Percentiles rank a stretch among this genome's conserved stretches.
These are phyloP conservation scores for Phaethon lepturus DNA, from an alignment of 2,113 vertebrate genomes.

Conservation along the genomic window DNA sequence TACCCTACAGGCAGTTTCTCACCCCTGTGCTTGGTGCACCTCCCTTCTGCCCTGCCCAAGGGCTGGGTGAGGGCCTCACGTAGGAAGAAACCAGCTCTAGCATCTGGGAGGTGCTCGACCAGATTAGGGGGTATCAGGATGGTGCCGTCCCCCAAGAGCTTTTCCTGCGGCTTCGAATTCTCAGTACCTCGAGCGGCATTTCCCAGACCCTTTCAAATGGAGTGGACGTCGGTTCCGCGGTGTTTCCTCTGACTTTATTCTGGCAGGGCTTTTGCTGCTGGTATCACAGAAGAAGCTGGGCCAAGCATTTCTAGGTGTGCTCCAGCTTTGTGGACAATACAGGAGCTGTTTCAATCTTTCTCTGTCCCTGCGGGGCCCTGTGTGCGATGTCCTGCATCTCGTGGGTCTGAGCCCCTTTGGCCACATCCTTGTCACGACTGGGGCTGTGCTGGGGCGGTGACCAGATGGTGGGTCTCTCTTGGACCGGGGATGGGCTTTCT, in stretches of 20 bases:
- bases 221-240: fast-evolving
- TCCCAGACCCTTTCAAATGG: background rate
- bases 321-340: background rate
- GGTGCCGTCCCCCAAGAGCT: background rate
- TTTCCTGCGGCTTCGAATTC: background rate
- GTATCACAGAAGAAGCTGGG: background rate
- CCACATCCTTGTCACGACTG: fast-evolving
- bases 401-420: background rate
- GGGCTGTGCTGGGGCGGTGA: background rate
- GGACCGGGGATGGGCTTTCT: background rate
- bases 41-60: background rate
- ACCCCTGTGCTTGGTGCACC: background rate
- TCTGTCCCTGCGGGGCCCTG: background rate
- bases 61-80: fast-evolving
- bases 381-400: background rate
- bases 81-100: background rate
- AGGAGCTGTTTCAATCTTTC: background rate
- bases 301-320: background rate
- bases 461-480: background rate
- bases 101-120: background rate
- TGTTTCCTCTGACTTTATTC: background rate
- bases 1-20: background rate
- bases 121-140: background rate
- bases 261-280: background rate
- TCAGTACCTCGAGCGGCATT: fast-evolving